Conservation (phyloP, 2,888 invertebrate genomes). For the Euzetes globulus region DNA sequence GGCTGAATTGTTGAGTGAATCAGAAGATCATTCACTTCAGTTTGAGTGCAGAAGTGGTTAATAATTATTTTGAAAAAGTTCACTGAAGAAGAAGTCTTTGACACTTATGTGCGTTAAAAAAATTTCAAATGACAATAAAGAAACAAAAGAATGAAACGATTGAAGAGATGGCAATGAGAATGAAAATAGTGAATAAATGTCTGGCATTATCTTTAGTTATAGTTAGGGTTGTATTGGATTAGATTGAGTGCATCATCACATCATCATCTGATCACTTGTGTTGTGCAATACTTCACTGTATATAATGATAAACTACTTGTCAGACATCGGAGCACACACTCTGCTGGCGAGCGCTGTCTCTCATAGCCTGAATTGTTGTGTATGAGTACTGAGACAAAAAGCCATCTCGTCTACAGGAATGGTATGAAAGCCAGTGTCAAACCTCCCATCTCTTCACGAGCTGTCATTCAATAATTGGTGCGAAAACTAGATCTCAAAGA, state of each 20-base stretch:
- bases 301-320: constrained; percentile 19
- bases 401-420: neutral
- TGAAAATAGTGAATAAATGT: too few species aligned
- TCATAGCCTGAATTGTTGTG: neutral
- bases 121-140: neutral
- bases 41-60: constrained; percentile 11
- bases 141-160: neutral
- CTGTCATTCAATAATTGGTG: constrained; percentile 29
- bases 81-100: constrained; percentile 25
- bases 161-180: too few species aligned
- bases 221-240: constrained; percentile 3
- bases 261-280: neutral
- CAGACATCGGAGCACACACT: neutral
- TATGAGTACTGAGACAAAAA: constrained; percentile 20
- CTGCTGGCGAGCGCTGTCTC: neutral
- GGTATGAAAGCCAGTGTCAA: constrained; percentile 1
- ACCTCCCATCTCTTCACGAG: constrained; percentile 11
- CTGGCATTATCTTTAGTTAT: neutral
- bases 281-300: constrained; percentile 4
- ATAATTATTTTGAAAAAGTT: constrained; percentile 25
- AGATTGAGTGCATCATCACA: constrained; percentile 16
- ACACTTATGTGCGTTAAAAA: constrained; percentile 8
- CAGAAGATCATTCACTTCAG: constrained; percentile 19
- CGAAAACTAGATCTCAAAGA: neutral
- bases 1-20: neutral